Percentiles rank a stretch among this genome's conserved stretches.
These are phyloP conservation scores for Chrysomela aeneicollis DNA, from an alignment of 2,888 invertebrate genomes.

Conservation along the genomic window DNA sequence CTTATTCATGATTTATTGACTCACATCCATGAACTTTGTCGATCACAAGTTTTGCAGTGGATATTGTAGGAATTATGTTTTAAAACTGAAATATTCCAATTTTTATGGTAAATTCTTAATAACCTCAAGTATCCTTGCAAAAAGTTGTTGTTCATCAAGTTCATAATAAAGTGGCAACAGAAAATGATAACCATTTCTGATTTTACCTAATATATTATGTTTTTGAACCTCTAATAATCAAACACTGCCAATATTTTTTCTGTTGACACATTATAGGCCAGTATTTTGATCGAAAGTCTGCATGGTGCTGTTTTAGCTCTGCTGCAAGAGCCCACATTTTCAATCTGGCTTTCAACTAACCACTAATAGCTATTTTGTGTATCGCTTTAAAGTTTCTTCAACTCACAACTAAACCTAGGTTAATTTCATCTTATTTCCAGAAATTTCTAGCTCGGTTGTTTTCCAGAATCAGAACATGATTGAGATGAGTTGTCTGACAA, in stretches of 20 bases:
- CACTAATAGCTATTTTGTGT: slow-evolving; percentile 53
- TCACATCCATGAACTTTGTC: too few species aligned
- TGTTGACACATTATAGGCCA: too few species aligned
- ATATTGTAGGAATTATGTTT: too few species aligned
- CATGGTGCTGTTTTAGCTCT: neutral
- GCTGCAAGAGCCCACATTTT: slow-evolving; percentile 27
- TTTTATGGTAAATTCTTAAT: too few species aligned
- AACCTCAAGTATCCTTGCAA: too few species aligned
- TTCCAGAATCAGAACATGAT: slow-evolving; percentile 67
- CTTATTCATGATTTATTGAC: neutral
- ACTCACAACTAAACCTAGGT: slow-evolving; percentile 62
- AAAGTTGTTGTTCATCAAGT: neutral
- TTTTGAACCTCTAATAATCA: too few species aligned
- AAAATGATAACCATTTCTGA: too few species aligned
- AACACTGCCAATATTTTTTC: too few species aligned
- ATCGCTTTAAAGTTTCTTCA: slow-evolving; percentile 48
- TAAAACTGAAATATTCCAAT: too few species aligned
- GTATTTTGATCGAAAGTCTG: neutral
- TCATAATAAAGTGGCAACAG: too few species aligned
- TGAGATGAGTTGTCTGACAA: slow-evolving; percentile 73
- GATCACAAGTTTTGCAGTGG: neutral
- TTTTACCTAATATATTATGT: too few species aligned
- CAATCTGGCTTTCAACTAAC: slow-evolving; percentile 52
- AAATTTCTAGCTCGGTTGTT: slow-evolving; percentile 63
- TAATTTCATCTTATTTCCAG: slow-evolving; percentile 62